Conservation (phyloP, 92 coral and sea anemone species). For the Porites divaricata region DNA sequence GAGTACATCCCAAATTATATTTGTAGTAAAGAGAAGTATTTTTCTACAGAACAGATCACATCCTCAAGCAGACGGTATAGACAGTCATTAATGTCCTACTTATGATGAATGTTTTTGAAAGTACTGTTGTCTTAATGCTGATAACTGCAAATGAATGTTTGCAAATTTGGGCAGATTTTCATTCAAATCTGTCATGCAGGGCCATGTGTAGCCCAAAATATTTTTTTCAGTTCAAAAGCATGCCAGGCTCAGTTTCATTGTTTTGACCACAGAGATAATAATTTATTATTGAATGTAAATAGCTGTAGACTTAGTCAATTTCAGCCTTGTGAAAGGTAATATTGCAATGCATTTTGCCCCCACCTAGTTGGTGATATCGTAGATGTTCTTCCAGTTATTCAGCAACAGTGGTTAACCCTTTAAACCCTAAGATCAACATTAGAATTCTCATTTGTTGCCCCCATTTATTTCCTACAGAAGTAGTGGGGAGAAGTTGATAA, state of each 20-base stretch:
- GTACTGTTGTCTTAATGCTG: not conserved
- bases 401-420: not conserved
- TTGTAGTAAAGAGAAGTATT: conserved; percentile 30
- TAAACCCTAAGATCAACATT: too few species aligned
- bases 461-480: too few species aligned
- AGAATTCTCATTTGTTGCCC: too few species aligned
- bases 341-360: too few species aligned
- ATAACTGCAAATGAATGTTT: not conserved
- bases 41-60: conserved; percentile 12
- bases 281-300: conserved; percentile 2
- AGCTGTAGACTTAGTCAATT: not conserved
- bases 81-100: not conserved
- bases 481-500: too few species aligned
- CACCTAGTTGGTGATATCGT: not conserved
- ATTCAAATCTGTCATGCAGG: not conserved
- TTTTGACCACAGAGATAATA: not conserved
- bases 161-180: not conserved
- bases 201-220: too few species aligned
- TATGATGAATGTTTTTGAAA: not conserved
- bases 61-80: not conserved
- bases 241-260: not conserved
- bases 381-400: not conserved
- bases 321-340: not conserved
- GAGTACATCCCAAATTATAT: not conserved
- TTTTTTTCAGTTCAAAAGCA: not conserved